These are phyloP conservation scores for Mobula birostris DNA, from an alignment of 2,113 vertebrate genomes.

Conservation along the genomic window DNA sequence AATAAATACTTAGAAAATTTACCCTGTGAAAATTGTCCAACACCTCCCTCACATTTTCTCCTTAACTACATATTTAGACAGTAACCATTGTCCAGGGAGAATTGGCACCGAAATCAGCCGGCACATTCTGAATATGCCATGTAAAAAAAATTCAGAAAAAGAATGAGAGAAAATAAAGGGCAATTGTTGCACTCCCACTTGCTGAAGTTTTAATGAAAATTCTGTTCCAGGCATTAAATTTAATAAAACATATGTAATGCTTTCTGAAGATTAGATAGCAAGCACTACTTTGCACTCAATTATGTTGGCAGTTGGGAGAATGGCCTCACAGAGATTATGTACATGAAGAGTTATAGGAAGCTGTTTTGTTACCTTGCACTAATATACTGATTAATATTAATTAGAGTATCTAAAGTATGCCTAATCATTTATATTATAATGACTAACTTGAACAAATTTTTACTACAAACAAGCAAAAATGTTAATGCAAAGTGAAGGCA, in stretches of 20 bases:
- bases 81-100: background rate
- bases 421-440: background rate
- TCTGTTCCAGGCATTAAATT: background rate
- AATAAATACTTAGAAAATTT: background rate
- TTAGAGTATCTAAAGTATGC: background rate
- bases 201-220: background rate
- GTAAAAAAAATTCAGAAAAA: background rate
- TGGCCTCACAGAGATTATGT: background rate
- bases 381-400: background rate
- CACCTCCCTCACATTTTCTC: no score
- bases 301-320: background rate
- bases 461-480: background rate
- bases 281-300: background rate
- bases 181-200: background rate
- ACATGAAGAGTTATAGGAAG: background rate
- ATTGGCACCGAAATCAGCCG: background rate
- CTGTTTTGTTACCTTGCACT: background rate
- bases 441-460: background rate
- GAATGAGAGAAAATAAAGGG: background rate
- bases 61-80: background rate
- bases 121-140: background rate
- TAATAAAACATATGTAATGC: background rate
- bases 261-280: background rate
- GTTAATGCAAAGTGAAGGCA: background rate
- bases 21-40: background rate